Evolutionary conservation across 2,888 invertebrate species (phyloP).

Genomic region (Homarus gammarus): DNA sequence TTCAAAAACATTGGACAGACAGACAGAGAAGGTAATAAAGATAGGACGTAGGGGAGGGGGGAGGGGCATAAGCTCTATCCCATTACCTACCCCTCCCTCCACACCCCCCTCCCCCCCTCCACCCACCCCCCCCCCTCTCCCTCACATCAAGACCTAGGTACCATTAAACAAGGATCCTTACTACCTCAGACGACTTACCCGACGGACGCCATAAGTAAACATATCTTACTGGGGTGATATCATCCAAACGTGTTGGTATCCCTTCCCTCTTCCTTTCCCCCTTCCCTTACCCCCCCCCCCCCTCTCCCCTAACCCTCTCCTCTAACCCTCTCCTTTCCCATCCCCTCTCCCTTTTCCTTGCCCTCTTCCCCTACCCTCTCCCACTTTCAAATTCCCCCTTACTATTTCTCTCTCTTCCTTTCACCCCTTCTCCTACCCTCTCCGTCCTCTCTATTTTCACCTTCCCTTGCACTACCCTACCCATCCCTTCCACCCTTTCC

Average conservation of each 20-base stretch:
- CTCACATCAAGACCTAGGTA: background rate
- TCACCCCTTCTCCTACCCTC: background rate
- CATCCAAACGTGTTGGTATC: background rate
- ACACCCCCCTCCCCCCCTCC: background rate
- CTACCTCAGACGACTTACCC: background rate
- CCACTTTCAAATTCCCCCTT: no score
- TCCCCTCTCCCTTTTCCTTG: background rate
- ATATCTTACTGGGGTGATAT: conserved; percentile 20
- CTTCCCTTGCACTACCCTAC: no score
- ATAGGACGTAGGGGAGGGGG: no score
- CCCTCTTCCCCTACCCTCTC: background rate
- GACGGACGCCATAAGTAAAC: conserved; percentile 16
- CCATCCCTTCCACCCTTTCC: no score
- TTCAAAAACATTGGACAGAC: no score
- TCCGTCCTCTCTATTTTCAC: no score
- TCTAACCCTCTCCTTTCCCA: background rate
- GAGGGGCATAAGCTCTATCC: background rate
- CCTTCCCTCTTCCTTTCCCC: background rate
- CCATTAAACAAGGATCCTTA: background rate
- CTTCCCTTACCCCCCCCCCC: background rate
- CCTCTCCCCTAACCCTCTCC: background rate
- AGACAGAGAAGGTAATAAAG: no score
- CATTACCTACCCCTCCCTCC: background rate
- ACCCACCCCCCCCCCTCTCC: background rate
- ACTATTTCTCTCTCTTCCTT: background rate